Evolutionary conservation across 2,888 invertebrate genomes (phyloP), one percentile per base, ranked within the genome.

Genomic region (Orchestes rusci): DNA sequence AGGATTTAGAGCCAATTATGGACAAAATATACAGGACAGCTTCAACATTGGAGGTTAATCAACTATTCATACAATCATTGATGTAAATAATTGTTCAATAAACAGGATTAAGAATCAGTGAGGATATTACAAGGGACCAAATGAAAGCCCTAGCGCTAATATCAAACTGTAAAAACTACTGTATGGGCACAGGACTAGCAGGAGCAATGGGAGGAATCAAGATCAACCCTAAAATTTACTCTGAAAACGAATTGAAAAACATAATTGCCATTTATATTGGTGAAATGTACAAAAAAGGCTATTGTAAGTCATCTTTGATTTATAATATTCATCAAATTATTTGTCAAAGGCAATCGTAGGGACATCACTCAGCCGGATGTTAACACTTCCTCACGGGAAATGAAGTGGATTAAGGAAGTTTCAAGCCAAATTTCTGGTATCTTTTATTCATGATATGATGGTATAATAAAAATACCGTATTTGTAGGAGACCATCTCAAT

Each of bases 151-250:
- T 66, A n/a, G 60, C 67, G 0, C 52, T 58, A 8, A 44, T 67
- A 13, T 51, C 63, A 3, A 61, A 63, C 1, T 65, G 63, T 49
- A 62, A 61, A 48, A 58, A 65, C 43, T 59, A 61, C 7, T 62
- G 63, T 30, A 54, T 65, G 51, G 64, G 65, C 1, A 59, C 66
- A 8, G 57, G 60, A 8, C 53, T 65, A 52, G 53, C 58, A 15
- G 67, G 68, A 3, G 60, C 63, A 1, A 59, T 61, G 50, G 67
- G 65, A 5, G 65, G 64, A 4, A 55, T 68, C 4, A 61, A 63
- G 56, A 59, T 67, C 5, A 43, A 59, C 35, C 60, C 62, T 1
- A 45, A 42, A 17, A 30, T 56, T 13, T 64, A 64, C 49, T 53
- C 58, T 1, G 35, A 54, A 15, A 39, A 51, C 2, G 68, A 68